Conservation (phyloP, 1,140 invertebrate species). For the Portunus trituberculatus region DNA sequence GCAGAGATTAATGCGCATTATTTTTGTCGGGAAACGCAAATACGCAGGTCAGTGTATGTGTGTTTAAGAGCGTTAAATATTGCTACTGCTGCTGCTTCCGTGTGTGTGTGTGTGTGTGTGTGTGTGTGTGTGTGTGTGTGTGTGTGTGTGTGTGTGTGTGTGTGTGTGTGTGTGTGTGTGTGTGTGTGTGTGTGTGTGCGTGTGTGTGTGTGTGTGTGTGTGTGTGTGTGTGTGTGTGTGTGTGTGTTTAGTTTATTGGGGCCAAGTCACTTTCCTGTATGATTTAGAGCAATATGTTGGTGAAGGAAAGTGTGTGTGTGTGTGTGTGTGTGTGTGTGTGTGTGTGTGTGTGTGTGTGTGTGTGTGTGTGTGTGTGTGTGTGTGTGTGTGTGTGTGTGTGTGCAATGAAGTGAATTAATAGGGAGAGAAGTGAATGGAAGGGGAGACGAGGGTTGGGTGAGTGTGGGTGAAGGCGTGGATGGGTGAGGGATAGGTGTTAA, state of each 20-base stretch:
- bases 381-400: background rate
- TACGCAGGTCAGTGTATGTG: background rate
- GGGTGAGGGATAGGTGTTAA: too few relatives aligned
- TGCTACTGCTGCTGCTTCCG: background rate
- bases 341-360: slow-evolving; percentile 1
- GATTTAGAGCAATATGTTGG: background rate
- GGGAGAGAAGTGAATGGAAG: background rate
- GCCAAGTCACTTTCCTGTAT: too few relatives aligned
- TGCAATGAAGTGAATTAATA: too few relatives aligned
- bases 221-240: slow-evolving; percentile 5
- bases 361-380: background rate
- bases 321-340: background rate
- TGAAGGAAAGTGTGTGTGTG: background rate
- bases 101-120: slow-evolving; percentile 8
- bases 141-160: slow-evolving; percentile 17
- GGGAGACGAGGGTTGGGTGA: background rate
- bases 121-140: slow-evolving; percentile 20
- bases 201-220: background rate
- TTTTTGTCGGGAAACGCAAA: background rate
- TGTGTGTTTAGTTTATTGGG: background rate
- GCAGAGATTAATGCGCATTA: background rate
- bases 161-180: slow-evolving; percentile 7
- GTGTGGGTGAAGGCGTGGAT: background rate
- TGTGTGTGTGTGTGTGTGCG: background rate
- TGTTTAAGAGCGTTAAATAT: too few relatives aligned